Conservation (phyloP, 1,140 invertebrate species). For the Sitophilus oryzae region DNA sequence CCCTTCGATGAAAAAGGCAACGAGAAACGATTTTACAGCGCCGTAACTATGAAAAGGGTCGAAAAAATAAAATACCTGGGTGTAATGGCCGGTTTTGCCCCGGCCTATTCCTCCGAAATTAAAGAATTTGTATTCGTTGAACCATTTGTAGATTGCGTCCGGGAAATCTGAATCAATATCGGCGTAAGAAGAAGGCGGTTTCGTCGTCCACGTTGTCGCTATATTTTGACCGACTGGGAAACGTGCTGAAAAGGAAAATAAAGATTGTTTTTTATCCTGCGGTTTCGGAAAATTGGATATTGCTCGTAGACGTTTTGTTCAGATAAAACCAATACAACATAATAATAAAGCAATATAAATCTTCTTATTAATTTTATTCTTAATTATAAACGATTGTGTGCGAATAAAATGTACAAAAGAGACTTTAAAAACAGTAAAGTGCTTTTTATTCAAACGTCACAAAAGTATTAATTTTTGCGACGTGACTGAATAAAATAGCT, state of each 20-base stretch:
- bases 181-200: constrained; percentile 49
- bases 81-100: constrained; percentile 74
- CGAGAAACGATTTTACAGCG: neutral
- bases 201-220: constrained; percentile 71
- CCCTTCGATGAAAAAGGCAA: neutral
- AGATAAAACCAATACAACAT: too few species aligned
- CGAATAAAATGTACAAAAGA: too few species aligned
- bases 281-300: too few species aligned
- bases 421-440: too few species aligned
- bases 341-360: too few species aligned
- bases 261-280: constrained; percentile 1
- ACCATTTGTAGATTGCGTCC: constrained; percentile 67
- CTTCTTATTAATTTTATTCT: too few species aligned
- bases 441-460: too few species aligned
- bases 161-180: constrained; percentile 65
- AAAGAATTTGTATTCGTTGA: constrained; percentile 70
- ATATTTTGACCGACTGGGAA: constrained; percentile 80
- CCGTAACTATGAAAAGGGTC: neutral
- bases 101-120: constrained; percentile 54
- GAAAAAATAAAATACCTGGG: constrained; percentile 54
- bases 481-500: too few species aligned
- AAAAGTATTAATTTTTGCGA: too few species aligned
- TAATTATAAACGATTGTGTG: too few species aligned
- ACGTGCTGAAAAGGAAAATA: constrained; percentile 48
- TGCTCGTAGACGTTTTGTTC: too few species aligned